Evolutionary conservation across 1,140 invertebrate species (phyloP).

Genomic region (Anastrepha obliqua): DNA sequence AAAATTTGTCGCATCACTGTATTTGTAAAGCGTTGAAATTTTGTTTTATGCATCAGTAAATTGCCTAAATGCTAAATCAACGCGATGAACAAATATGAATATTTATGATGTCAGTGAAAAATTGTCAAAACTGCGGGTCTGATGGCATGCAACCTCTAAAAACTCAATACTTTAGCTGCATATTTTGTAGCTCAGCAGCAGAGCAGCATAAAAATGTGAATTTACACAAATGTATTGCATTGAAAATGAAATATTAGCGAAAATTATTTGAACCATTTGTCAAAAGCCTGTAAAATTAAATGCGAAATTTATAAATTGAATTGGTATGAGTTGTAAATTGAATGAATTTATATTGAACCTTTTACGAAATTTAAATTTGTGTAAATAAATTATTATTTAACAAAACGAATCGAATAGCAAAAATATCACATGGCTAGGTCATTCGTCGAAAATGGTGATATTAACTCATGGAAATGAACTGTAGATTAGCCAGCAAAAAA

Average conservation of each 20-base stretch:
- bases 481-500: no score
- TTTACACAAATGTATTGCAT: neutral
- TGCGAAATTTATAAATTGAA: neutral
- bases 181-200: neutral
- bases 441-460: no score
- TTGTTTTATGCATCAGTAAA: neutral
- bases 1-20: no score
- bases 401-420: no score
- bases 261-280: neutral
- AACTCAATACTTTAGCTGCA: neutral
- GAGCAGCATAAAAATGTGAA: neutral
- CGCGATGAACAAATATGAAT: neutral
- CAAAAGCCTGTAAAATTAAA: conserved; percentile 3
- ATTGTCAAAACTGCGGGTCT: neutral
- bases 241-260: neutral
- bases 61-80: neutral
- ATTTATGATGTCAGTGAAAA: neutral
- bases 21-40: neutral
- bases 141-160: neutral
- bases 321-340: neutral
- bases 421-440: no score
- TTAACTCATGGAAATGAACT: no score
- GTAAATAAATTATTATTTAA: no score
- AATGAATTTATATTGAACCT: neutral
- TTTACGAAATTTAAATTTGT: neutral